Percentiles rank a stretch among this genome's conserved stretches.
These are phyloP conservation scores for Clarias laeviceps DNA, from an alignment of 2,797 vertebrate species.

Conservation along the genomic window DNA sequence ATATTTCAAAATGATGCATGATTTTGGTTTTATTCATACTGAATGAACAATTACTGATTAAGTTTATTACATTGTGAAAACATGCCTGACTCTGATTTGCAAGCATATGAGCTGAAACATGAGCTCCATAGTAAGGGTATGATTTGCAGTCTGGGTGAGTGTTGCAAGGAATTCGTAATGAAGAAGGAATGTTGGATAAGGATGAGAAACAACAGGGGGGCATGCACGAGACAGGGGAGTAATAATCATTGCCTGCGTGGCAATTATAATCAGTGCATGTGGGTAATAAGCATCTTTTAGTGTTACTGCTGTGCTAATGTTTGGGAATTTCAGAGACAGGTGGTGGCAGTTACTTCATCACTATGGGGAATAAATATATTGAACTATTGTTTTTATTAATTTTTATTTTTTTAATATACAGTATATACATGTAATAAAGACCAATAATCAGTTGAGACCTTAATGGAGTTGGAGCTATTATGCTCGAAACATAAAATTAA, in stretches of 20 bases:
- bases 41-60: background rate
- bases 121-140: constrained; percentile 72
- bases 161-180: constrained; percentile 69
- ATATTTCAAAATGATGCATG: background rate
- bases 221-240: constrained; percentile 64
- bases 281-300: constrained; percentile 71
- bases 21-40: constrained; percentile 53
- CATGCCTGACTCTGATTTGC: constrained; percentile 57
- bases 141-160: constrained; percentile 73
- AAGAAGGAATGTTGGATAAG: constrained; percentile 63
- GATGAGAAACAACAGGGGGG: constrained; percentile 67
- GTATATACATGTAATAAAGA: background rate
- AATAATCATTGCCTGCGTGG: constrained; percentile 68
- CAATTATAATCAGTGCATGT: constrained; percentile 77
- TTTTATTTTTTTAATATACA: background rate
- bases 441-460: background rate
- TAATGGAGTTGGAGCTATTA: background rate
- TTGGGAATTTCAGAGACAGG: constrained; percentile 38
- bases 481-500: background rate
- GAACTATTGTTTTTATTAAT: background rate
- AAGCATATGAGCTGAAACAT: constrained; percentile 25
- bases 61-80: constrained; percentile 65
- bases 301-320: constrained; percentile 47
- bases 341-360: constrained; percentile 28
- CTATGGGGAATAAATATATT: constrained; percentile 22